phyloP scores from a whole-genome alignment of 2,113 vertebrate genomes.

The Sula dactylatra region DNA sequence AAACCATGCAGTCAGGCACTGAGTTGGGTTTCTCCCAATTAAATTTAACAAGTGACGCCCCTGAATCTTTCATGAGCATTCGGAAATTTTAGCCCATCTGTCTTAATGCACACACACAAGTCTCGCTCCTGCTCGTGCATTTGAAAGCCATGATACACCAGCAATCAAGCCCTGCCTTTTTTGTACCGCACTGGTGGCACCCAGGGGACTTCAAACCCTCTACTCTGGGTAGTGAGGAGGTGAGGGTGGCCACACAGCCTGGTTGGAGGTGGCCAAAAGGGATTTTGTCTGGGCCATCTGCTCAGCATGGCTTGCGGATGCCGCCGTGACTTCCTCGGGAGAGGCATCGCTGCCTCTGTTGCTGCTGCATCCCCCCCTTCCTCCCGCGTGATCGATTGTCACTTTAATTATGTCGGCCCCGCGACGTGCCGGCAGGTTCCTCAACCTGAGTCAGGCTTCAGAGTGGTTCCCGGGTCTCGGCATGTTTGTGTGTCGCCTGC shows the following conservation, averaged over 20 bases:
- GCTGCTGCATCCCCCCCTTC: not conserved
- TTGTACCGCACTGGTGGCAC: not conserved
- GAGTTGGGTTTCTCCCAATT: conserved; percentile 74
- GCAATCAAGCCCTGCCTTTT: not conserved
- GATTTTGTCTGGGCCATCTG: not conserved
- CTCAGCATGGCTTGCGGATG: not conserved
- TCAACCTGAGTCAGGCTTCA: conserved; percentile 49
- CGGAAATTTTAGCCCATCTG: conserved; percentile 61
- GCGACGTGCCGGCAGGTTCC: conserved; percentile 47
- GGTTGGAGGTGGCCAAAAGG: not conserved
- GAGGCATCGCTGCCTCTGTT: not conserved
- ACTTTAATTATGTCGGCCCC: conserved; percentile 65
- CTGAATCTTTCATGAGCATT: conserved; percentile 77
- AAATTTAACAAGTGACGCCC: conserved; percentile 76
- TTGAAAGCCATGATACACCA: not conserved
- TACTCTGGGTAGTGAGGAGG: accelerated
- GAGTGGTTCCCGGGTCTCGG: conserved; percentile 35
- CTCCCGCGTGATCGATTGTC: conserved; percentile 35
- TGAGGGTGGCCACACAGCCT: accelerated
- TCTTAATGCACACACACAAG: not conserved
- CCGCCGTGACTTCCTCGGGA: not conserved
- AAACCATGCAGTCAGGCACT: conserved; percentile 35
- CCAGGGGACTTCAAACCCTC: not conserved
- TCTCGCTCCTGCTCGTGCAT: not conserved
- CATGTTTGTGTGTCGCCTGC: not conserved